Conservation (phyloP, 2,797 vertebrate genomes). For the Australoheros facetus region DNA sequence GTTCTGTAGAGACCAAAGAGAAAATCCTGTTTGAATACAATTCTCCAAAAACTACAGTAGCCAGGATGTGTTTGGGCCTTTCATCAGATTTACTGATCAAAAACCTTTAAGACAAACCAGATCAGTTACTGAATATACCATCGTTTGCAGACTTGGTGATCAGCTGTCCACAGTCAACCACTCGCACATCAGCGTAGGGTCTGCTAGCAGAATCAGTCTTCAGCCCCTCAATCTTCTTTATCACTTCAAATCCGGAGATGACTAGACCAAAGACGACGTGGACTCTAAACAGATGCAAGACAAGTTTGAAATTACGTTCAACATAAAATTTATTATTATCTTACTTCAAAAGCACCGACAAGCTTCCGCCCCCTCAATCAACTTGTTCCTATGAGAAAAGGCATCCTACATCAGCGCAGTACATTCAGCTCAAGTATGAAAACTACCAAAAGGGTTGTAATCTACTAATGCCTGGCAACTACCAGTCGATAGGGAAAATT, state of each 20-base stretch:
- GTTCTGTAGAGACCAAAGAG: not conserved
- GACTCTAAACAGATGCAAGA: slow-evolving; percentile 79
- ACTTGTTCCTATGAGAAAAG: not conserved
- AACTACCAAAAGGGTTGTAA: not conserved
- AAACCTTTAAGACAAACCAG: not conserved
- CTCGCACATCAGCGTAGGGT: slow-evolving; percentile 95
- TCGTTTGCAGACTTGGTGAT: slow-evolving; percentile 91
- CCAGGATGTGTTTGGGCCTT: not conserved
- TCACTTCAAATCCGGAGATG: slow-evolving; percentile 97
- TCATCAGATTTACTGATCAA: not conserved
- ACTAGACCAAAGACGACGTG: slow-evolving; percentile 97
- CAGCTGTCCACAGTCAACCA: slow-evolving; percentile 95
- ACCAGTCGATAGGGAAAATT: too few relatives aligned
- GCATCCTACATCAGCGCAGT: not conserved
- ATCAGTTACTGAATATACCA: slow-evolving; percentile 72
- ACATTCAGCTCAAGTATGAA: not conserved
- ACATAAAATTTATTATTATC: not conserved
- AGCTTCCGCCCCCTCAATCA: not conserved
- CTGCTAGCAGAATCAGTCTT: slow-evolving; percentile 96
- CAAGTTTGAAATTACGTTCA: not conserved
- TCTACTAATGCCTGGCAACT: not conserved
- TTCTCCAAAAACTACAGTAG: not conserved
- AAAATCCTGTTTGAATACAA: not conserved
- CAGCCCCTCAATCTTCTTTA: slow-evolving; percentile 95
- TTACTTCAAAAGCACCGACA: not conserved